These are phyloP conservation scores for Dissostichus mawsoni DNA, from an alignment of 2,113 vertebrate genomes.

Conservation along the genomic window DNA sequence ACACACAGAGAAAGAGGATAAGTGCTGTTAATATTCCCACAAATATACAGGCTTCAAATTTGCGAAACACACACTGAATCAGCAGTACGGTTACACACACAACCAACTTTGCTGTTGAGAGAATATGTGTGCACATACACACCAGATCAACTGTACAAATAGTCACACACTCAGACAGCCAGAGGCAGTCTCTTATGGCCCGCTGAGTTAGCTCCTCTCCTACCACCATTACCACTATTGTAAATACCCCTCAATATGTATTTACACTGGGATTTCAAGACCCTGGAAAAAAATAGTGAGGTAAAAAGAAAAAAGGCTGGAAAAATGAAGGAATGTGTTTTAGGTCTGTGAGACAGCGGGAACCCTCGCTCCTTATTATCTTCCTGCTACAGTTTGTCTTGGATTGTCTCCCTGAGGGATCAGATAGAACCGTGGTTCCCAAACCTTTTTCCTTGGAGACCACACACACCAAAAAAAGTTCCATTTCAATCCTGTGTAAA, in stretches of 20 bases:
- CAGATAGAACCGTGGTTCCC: neutral
- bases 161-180: constrained; percentile 47
- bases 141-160: constrained; percentile 55
- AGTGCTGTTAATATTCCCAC: constrained; percentile 38
- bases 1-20: constrained; percentile 24
- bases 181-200: constrained; percentile 49
- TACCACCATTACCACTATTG: constrained; percentile 75
- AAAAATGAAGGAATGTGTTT: constrained; percentile 71
- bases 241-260: constrained; percentile 77
- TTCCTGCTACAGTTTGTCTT: constrained; percentile 51
- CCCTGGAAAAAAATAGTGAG: constrained; percentile 55
- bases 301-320: constrained; percentile 59
- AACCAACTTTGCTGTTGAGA: constrained; percentile 12
- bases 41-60: constrained; percentile 22
- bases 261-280: constrained; percentile 71
- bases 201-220: constrained; percentile 68
- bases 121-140: constrained; percentile 24
- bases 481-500: too few relatives aligned
- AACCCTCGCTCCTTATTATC: constrained; percentile 64
- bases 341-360: constrained; percentile 57
- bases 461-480: too few relatives aligned
- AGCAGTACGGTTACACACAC: constrained; percentile 30
- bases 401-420: constrained; percentile 40
- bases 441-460: neutral
- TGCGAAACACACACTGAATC: constrained; percentile 38